Conservation (phyloP, 2,888 invertebrate genomes). For the Pachymerium ferrugineum region DNA sequence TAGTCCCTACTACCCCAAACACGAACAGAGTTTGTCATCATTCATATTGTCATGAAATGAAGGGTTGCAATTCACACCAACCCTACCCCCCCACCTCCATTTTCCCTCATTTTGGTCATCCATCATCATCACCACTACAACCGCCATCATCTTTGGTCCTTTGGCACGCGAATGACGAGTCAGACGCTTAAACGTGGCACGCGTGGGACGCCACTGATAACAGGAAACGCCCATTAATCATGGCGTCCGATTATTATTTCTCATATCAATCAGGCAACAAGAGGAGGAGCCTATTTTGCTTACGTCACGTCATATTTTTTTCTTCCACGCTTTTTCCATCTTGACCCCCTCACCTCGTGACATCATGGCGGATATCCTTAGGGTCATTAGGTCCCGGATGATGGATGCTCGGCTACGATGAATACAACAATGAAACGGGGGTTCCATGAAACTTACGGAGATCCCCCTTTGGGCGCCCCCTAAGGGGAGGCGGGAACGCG, state of each 20-base stretch:
- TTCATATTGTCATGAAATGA: constrained; percentile 15
- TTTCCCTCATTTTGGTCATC: constrained; percentile 7
- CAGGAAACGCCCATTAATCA: constrained; percentile 27
- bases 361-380: constrained; percentile 11
- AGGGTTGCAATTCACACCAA: too few species aligned
- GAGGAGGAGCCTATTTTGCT: background rate
- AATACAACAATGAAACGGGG: background rate
- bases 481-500: constrained; percentile 15
- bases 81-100: too few species aligned
- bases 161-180: constrained; percentile 22
- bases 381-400: constrained; percentile 23
- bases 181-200: constrained; percentile 24
- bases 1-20: background rate
- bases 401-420: background rate
- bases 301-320: background rate
- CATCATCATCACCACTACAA: constrained; percentile 11
- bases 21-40: background rate
- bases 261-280: constrained; percentile 7
- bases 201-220: constrained; percentile 27
- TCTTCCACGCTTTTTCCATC: too few species aligned
- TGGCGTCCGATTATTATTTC: constrained; percentile 23
- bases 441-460: background rate
- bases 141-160: background rate
- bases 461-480: constrained; percentile 14
- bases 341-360: constrained; percentile 27